phyloP scores from a whole-genome alignment of 2,888 invertebrate genomes.

The Caenorhabditis sp. region DNA sequence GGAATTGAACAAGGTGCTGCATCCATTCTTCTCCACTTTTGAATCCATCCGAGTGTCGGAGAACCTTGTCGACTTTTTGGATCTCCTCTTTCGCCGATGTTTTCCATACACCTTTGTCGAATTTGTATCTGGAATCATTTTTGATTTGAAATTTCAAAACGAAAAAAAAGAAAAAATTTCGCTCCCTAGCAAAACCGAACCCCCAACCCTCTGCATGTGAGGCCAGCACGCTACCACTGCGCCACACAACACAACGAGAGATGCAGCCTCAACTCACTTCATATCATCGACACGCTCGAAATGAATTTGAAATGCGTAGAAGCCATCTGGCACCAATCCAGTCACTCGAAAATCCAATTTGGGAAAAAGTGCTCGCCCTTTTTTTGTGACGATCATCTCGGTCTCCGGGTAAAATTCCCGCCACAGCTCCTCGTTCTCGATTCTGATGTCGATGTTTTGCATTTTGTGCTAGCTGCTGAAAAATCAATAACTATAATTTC shows the following conservation, averaged over 20 bases:
- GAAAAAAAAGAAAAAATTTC: background rate
- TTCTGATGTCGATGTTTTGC: background rate
- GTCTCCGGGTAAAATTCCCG: background rate
- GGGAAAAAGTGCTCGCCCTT: constrained; percentile 12
- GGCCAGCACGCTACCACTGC: too few species aligned
- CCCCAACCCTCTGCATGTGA: too few species aligned
- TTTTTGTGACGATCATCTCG: constrained; percentile 4
- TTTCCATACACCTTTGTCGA: constrained; percentile 16
- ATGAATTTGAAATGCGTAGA: constrained; percentile 15
- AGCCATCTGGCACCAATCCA: constrained; percentile 4
- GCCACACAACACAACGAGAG: background rate
- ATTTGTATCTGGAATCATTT: constrained; percentile 20
- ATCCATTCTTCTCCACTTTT: constrained; percentile 26
- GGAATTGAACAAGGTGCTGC: constrained; percentile 10
- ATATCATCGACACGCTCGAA: constrained; percentile 18
- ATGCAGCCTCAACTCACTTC: constrained; percentile 9
- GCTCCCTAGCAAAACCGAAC: background rate
- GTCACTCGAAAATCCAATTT: constrained; percentile 13
- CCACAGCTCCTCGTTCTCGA: background rate
- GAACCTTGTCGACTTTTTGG: background rate
- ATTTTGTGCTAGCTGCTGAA: background rate
- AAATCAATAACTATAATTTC: background rate
- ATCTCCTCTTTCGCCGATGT: constrained; percentile 15
- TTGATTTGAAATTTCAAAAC: background rate
- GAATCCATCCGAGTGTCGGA: constrained; percentile 20